Evolutionary conservation across 2,888 invertebrate genomes (phyloP), one percentile per base, ranked within the genome.

Genomic region (Leucophenga montana): DNA sequence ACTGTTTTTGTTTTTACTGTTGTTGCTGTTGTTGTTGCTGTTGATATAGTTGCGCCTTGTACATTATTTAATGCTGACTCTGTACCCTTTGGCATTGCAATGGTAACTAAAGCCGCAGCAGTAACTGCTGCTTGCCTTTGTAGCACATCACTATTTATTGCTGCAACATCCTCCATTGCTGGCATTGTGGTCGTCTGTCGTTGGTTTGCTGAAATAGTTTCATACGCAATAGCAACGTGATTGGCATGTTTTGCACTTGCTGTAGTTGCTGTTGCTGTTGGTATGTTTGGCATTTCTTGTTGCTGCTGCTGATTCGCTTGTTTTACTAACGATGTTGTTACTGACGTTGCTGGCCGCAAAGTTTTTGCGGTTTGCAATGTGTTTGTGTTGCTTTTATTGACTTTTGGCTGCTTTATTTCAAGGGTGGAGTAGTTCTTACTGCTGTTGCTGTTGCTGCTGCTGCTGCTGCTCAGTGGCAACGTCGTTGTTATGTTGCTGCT

Each of bases 321-420:
- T 71, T 79, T 73, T 69, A 66, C 82, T 83, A 83, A 81, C 80
- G 80, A 82, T 82, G 83, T 82, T 83, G 82, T 82, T 68, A 14
- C 53, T 27, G 57, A 16, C 56, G 67, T 33, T 61, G 31, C 22
- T 78, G 79, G 69, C 77, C 74, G 78, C 71, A 80, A 80, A 83
- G 77, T 82, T 85, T 84, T 78, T 84, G 78, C 69, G 82, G 79
- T 77, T 77, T 67, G 71, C 75, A 77, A 72, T 69, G 75, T 71
- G 69, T 74, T 78, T 71, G 73, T 75, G 75, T 69, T 77, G 81
- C 73, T 75, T 69, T 75, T 75, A 39, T 39, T 39, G 39, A 39
- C 39, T 39, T 39, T 39, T 39, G 8, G 39, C 39, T 33, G 33
- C 33, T 33, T 33, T 33, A 8, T 33, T 33, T 33, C 33, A 3